Evolutionary conservation across 2,797 vertebrate species (phyloP), one percentile per base, ranked within the genome.

Genomic region (Anas bahamensis): DNA sequence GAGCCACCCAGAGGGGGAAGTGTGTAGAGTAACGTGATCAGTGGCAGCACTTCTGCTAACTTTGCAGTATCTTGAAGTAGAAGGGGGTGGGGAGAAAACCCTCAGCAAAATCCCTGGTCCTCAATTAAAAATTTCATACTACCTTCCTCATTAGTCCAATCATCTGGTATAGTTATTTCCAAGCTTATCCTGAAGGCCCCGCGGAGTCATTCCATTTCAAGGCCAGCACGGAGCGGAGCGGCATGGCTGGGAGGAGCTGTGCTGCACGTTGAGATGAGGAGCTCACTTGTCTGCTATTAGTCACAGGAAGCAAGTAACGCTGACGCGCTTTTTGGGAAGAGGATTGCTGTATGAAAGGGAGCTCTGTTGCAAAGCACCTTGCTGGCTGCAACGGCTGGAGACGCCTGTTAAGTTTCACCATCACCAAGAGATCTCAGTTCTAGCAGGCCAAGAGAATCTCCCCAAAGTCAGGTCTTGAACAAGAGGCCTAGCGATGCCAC

Each of bases 61-160:
- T 91, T 69, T 77, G 83, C 89, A 89, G 55, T 52, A 70, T 53
- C 75, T 83, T 85, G 48, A 66, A 87, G 46, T 28, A 46, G 65
- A 59, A 48, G 24, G 19, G 18, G 4, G 3, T 5, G 9, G 61
- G 50, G 23, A 13, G 5, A 3, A 10, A 57, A 70, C 31, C 24
- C 63, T 87, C 70, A 89, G 59, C 46, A 64, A 88, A 89, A 70
- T 93, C 90, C 87, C 89, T 64, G 48, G 44, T 46, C 81, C 76
- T 92, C 91, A 93, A 89, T 96, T 95, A 91, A 91, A 95, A 94
- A 76, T 73, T 76, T 95, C 64, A 48, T 86, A 81, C 83, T 88
- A 75, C 82, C 93, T 93, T 90, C 53, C 73, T 94, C 91, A 81
- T 94, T 93, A 94, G 92, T 85, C 56, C 76, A 79, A 74, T 94